Evolutionary conservation across 2,113 vertebrate genomes (phyloP).

Genomic region (Axis porcinus): DNA sequence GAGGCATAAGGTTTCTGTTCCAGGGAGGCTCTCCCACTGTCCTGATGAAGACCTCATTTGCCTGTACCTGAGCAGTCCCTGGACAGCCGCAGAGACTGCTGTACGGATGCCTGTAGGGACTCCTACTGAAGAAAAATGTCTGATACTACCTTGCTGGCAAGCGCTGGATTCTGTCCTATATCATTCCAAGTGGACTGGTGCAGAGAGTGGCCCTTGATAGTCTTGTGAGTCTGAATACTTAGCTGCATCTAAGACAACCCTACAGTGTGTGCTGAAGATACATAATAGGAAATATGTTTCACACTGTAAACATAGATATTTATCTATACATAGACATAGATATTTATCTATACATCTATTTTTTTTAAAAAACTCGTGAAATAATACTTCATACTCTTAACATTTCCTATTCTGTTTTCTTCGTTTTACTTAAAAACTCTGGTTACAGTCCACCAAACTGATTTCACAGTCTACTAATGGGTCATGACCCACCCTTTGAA

Average conservation of each 20-base stretch:
- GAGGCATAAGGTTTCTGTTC: neutral
- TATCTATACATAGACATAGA: neutral
- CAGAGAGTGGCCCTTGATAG: neutral
- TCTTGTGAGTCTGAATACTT: neutral
- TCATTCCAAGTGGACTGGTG: neutral
- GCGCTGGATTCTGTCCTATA: neutral
- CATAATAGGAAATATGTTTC: neutral
- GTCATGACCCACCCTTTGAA: neutral
- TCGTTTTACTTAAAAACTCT: conserved; percentile 27
- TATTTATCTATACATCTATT: neutral
- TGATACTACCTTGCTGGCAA: neutral
- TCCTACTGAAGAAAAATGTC: neutral
- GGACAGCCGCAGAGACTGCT: neutral
- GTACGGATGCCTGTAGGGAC: neutral
- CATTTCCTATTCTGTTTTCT: neutral
- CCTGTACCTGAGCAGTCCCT: neutral
- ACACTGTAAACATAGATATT: neutral
- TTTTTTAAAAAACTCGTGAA: neutral
- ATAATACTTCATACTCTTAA: neutral
- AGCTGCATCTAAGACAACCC: neutral
- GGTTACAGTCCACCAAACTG: neutral
- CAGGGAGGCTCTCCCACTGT: neutral
- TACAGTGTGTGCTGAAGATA: neutral
- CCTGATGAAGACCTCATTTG: neutral
- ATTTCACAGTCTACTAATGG: neutral